Evolutionary conservation across 2,797 vertebrate genomes (phyloP), one percentile per base, ranked within the genome.

Genomic region (Fundulus diaphanus): DNA sequence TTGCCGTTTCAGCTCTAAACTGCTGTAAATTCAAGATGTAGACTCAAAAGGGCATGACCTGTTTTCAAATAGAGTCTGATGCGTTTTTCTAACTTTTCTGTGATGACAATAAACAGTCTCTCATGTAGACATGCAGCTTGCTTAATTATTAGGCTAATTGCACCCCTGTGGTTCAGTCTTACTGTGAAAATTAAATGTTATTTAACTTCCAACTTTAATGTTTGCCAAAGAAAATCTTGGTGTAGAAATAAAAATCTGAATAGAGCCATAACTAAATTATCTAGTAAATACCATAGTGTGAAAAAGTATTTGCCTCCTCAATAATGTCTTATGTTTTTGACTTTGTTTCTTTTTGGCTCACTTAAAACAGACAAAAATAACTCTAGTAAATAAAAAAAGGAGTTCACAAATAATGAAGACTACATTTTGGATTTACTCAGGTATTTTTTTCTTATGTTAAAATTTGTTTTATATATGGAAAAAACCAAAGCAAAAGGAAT

Each of bases 41-140:
- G 68, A 81, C n/a, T 68, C 24, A 65, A 18, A 3, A 9, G 44
- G 16, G 49, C 54, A 33, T 27, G 42, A 31, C n/a, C 27, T 44
- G 13, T 70, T 59, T 35, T 67, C 13, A 69, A 68, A 56, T 56
- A 29, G 27, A 51, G 15, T 59, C 44, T 78, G 29, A 67, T 68
- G 46, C 18, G 12, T 57, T 73, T 57, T 78, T 20, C 24, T 49
- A 56, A 29, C 20, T 52, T 74, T 48, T 68, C 44, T 56, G 5
- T 12, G 0, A 57, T 46, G 76, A 29, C 74, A 84, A 72, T 76
- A 68, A 68, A 74, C 61, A 22, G 31, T 46, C 3, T 44, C 24
- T 59, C 31, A 46, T 63, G 13, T 57, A 27, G 2, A 57, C 40
- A 27, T 66, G 24, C 24, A 69, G 67, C 18, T 40, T 76, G 29